A percentile compares a stretch with the other conserved stretches of the same genome.
Conservation (phyloP, 2,888 invertebrate species). For the Acheta domesticus region DNA sequence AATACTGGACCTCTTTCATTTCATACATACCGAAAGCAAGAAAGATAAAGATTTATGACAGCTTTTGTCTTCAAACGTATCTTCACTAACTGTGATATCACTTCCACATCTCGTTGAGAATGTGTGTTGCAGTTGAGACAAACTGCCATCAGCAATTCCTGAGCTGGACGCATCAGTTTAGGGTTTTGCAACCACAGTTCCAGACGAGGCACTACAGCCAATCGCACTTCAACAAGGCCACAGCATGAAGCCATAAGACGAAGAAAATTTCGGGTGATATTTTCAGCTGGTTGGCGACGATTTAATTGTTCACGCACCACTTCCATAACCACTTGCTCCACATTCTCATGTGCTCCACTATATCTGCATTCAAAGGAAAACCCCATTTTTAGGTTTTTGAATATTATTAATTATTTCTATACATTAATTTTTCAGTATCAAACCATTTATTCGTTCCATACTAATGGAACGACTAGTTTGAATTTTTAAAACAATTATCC, state of each 20-base stretch:
- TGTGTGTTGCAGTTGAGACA: conserved; percentile 83
- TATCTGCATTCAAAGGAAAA: conserved; percentile 55
- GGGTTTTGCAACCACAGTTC: conserved; percentile 96
- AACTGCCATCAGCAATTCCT: conserved; percentile 85
- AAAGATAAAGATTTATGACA: conserved; percentile 81
- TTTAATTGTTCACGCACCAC: conserved; percentile 84
- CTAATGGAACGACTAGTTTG: too few relatives aligned
- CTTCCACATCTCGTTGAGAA: conserved; percentile 65
- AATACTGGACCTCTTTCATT: too few relatives aligned
- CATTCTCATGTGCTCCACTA: conserved; percentile 58
- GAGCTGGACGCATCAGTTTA: conserved; percentile 86
- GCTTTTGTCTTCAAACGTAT: conserved; percentile 92
- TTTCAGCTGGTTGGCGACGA: conserved; percentile 78
- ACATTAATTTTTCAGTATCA: too few relatives aligned
- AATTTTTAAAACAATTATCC: background rate
- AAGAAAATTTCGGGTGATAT: conserved; percentile 84
- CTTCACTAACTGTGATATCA: conserved; percentile 80
- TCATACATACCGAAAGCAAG: conserved; percentile 62
- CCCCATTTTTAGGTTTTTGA: conserved; percentile 9
- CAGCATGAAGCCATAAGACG: conserved; percentile 79
- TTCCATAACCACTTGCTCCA: conserved; percentile 80
- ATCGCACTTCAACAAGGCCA: conserved; percentile 81
- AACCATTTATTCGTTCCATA: too few relatives aligned
- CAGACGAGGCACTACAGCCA: conserved; percentile 72
- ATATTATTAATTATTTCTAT: too few relatives aligned